Conservation (phyloP, 2,797 vertebrate genomes). For the Sebastes vulpes region DNA sequence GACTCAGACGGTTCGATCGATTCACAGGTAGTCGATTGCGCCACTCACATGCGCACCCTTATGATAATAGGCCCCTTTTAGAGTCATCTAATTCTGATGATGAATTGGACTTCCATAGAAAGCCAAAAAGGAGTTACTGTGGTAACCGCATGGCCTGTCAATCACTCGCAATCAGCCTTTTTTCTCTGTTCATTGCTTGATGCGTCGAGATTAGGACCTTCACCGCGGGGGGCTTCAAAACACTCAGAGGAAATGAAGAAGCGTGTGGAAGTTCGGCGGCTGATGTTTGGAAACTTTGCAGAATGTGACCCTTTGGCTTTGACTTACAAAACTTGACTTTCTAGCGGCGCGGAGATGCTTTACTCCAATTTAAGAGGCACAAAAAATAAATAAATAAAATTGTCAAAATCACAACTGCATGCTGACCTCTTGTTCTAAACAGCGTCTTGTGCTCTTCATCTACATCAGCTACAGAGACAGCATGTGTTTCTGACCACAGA, state of each 20-base stretch:
- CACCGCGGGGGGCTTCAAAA: conserved; percentile 83
- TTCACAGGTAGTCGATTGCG: conserved; percentile 77
- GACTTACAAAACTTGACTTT: conserved; percentile 59
- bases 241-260: conserved; percentile 87
- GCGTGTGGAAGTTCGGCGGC: conserved; percentile 78
- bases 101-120: conserved; percentile 86
- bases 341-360: neutral
- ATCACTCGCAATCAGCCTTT: conserved; percentile 90
- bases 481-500: conserved; percentile 77
- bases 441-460: conserved; percentile 34
- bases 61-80: conserved; percentile 84
- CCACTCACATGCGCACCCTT: conserved; percentile 76
- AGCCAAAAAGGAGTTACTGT: conserved; percentile 87
- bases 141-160: conserved; percentile 87
- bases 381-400: neutral
- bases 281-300: conserved; percentile 88
- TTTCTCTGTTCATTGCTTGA: conserved; percentile 86
- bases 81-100: conserved; percentile 86
- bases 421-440: conserved; percentile 32
- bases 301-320: conserved; percentile 75
- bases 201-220: conserved; percentile 89
- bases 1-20: conserved; percentile 73
- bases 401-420: conserved; percentile 11
- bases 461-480: conserved; percentile 58
- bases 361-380: conserved; percentile 16